Base-by-base conservation (phyloP, 2,888 invertebrate genomes). In the Drosophila monieri region DNA sequence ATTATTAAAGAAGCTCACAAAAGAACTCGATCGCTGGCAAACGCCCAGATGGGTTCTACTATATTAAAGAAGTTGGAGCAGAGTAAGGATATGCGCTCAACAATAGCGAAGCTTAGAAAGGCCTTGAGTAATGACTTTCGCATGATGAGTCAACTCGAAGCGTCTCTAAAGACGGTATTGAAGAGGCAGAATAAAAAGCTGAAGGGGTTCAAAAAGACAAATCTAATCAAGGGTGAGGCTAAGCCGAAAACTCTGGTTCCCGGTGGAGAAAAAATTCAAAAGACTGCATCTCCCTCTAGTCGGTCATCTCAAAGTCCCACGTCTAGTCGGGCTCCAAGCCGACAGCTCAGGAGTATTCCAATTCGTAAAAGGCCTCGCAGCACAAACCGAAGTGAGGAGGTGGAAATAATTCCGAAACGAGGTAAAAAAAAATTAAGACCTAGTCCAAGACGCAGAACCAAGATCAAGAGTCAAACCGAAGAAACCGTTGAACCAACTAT, bases 141-240 rank as follows among this genome's bases (percentile, higher is more conserved):
- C 39, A 39, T 39, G 39, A 39, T 39, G 39, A 14, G 14, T 39
- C 39, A 15, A 15, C 39, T 39, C 39, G 9, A 39, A 39, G 14
- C 39, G 3, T 39, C 39, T 39, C 39, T 39, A n/a, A 14, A 14
- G 14, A 8, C n/a, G 14, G 8, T 14, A 14, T 8, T 39, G 15
- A 14, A 39, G 39, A 14, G 39, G 3, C 14, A 6, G 6, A 14
- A 8, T 14, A n/a, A n/a, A 14, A 14, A 15, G 2, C 39, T n/a
- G 6, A 12, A 4, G 21, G 21, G 21, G 21, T 23, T 8, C 8
- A 2, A 15, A 39, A 39, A 8, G 15, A 8, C n/a, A 32, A 5
- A 4, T 3, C 1, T 3, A 5, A n/a, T 12, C n/a, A 32, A 32
- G 32, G 12, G 12, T 32, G 12, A 4, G 32, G 4, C 32, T 32